These are phyloP conservation scores for Oryzias curvinotus DNA, from an alignment of 2,113 vertebrate species.

Conservation along the genomic window DNA sequence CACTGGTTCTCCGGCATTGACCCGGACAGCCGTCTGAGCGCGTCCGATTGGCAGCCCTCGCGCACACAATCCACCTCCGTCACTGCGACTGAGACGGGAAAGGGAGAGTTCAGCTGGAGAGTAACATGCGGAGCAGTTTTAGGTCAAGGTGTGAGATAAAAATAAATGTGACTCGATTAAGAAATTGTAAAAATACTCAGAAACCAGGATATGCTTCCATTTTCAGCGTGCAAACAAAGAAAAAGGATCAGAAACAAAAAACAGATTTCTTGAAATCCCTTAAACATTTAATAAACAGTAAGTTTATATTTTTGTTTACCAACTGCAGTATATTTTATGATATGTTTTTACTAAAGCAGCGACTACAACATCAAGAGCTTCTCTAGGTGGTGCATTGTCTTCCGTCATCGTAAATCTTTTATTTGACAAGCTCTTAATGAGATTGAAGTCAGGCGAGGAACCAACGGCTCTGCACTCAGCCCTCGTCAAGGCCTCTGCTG, in stretches of 20 bases:
- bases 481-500: neutral
- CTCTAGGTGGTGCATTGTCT: conserved; percentile 1
- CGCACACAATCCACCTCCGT: conserved; percentile 87
- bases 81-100: conserved; percentile 81
- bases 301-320: neutral
- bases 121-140: conserved; percentile 7
- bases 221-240: conserved; percentile 21
- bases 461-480: neutral
- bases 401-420: too few relatives aligned
- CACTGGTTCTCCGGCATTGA: conserved; percentile 81
- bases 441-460: conserved; percentile 5
- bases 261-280: too few relatives aligned
- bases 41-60: conserved; percentile 89
- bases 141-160: conserved; percentile 30
- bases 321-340: neutral
- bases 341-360: neutral
- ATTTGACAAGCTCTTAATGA: conserved; percentile 9
- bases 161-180: conserved; percentile 8
- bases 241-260: too few relatives aligned
- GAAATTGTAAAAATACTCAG: conserved; percentile 15
- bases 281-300: neutral
- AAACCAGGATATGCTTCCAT: neutral
- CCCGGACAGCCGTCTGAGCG: conserved; percentile 76
- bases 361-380: neutral
- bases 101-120: neutral